Conservation (phyloP, 2,797 vertebrate species). For the Vireo griseus region DNA sequence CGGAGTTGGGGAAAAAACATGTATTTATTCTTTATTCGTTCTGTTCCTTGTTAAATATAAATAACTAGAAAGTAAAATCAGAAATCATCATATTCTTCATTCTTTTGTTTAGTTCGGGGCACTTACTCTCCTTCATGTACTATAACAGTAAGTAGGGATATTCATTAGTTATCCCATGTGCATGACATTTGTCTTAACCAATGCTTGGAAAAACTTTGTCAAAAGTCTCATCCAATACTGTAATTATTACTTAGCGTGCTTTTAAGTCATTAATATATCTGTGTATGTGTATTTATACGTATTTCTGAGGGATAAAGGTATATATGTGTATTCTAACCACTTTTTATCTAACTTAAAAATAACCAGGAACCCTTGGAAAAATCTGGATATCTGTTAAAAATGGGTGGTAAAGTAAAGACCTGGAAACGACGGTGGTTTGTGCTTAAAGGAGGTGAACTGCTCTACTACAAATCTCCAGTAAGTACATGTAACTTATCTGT, state of each 20-base stretch:
- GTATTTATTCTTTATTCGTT: background rate
- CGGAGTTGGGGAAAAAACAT: background rate
- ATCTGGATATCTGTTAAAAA: slow-evolving; percentile 96
- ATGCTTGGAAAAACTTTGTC: background rate
- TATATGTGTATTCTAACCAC: background rate
- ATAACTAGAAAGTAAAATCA: background rate
- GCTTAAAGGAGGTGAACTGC: slow-evolving; percentile 94
- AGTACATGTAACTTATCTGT: slow-evolving; percentile 52
- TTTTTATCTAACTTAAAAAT: slow-evolving; percentile 3
- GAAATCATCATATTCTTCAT: background rate
- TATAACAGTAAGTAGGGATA: background rate
- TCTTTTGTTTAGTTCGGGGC: background rate
- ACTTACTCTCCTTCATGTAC: background rate
- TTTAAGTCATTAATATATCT: background rate
- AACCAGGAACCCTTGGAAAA: slow-evolving; percentile 93
- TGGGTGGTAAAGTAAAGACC: slow-evolving; percentile 94
- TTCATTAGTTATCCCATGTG: background rate
- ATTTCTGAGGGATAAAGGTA: background rate
- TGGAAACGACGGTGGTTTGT: slow-evolving; percentile 98
- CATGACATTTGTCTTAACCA: background rate
- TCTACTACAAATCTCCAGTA: slow-evolving; percentile 97
- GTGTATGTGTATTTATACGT: background rate
- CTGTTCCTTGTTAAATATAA: background rate
- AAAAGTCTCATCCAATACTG: background rate
- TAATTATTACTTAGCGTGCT: background rate